Evolutionary conservation across 2,797 vertebrate species (phyloP).

Genomic region (Xyrichtys novacula): DNA sequence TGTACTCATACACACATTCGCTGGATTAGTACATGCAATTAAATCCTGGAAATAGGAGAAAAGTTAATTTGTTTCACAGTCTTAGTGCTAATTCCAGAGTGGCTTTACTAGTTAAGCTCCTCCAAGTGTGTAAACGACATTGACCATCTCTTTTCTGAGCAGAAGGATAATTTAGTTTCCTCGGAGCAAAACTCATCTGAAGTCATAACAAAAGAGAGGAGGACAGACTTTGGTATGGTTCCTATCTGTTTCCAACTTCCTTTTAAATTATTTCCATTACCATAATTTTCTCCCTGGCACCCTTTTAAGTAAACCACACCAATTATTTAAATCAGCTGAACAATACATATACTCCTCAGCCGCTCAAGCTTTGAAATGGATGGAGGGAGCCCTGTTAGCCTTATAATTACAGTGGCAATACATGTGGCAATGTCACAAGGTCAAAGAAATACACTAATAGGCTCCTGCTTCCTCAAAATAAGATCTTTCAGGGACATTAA

Average conservation of each 20-base stretch:
- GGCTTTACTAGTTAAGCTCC: slow-evolving; percentile 60
- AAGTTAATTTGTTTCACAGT: slow-evolving; percentile 73
- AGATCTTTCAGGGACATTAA: slow-evolving; percentile 71
- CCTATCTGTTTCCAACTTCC: slow-evolving; percentile 75
- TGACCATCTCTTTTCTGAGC: slow-evolving; percentile 72
- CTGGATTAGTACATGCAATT: slow-evolving; percentile 57
- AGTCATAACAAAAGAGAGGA: slow-evolving; percentile 76
- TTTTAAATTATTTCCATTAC: slow-evolving; percentile 85
- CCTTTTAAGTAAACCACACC: slow-evolving; percentile 87
- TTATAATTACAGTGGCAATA: slow-evolving; percentile 71
- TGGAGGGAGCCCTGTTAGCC: slow-evolving; percentile 66
- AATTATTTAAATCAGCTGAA: slow-evolving; percentile 86
- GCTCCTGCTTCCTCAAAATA: slow-evolving; percentile 65
- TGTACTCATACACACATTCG: slow-evolving; percentile 25
- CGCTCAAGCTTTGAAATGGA: slow-evolving; percentile 73
- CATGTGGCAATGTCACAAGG: slow-evolving; percentile 71
- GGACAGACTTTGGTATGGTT: slow-evolving; percentile 72
- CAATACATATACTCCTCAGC: slow-evolving; percentile 79
- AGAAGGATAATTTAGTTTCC: slow-evolving; percentile 81
- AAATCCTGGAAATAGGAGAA: slow-evolving; percentile 58
- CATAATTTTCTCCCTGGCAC: slow-evolving; percentile 84
- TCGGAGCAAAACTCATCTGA: slow-evolving; percentile 75
- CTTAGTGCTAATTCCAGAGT: slow-evolving; percentile 55
- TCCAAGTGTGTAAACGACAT: slow-evolving; percentile 68
- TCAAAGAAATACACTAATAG: slow-evolving; percentile 68